These are phyloP conservation scores for Nipponia nippon DNA, from an alignment of 2,113 vertebrate species.

Conservation along the genomic window DNA sequence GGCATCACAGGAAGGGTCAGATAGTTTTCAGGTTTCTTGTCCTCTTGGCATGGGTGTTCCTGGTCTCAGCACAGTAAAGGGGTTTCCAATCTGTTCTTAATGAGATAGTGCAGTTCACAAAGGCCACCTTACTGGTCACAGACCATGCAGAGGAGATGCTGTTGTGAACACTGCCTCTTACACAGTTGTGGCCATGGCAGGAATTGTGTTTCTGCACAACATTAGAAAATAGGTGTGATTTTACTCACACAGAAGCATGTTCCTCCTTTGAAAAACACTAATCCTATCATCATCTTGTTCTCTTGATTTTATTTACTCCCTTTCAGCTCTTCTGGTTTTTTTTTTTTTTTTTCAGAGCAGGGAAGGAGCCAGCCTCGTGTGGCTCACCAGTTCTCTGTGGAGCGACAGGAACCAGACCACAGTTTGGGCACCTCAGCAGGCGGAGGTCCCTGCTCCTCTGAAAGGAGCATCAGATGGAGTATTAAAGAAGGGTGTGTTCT, in stretches of 20 bases:
- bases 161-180: neutral
- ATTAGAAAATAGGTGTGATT: neutral
- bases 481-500: constrained; percentile 39
- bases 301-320: neutral
- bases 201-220: neutral
- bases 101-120: neutral
- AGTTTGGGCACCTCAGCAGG: neutral
- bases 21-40: neutral
- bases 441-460: neutral
- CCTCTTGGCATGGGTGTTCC: neutral
- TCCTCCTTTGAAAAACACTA: neutral
- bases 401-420: neutral
- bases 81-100: neutral
- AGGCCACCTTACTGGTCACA: neutral
- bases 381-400: neutral
- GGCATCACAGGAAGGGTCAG: neutral
- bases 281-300: neutral
- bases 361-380: neutral
- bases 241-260: neutral
- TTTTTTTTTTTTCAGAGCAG: neutral
- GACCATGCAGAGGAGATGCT: neutral
- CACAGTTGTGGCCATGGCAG: neutral
- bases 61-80: neutral
- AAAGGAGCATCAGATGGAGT: constrained; percentile 1
- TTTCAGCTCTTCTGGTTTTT: neutral